Base-by-base conservation (phyloP, 2,113 vertebrate species). In the Plectropomus leopardus region DNA sequence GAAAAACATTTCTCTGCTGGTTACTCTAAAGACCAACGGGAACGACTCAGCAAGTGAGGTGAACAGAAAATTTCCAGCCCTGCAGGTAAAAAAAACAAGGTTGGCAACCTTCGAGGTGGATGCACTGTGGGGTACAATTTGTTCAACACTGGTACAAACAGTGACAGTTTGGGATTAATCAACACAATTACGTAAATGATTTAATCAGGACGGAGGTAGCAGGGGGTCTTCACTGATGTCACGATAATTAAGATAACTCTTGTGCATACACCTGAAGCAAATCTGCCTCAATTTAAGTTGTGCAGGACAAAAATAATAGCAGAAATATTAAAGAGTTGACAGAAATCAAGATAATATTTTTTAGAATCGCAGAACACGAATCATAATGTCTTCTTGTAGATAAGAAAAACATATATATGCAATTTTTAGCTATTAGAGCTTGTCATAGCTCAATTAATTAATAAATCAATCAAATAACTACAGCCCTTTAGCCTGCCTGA, bases 81-180 rank as follows among this genome's bases (percentile, higher is more conserved):
- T 54, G 24, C 45, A 60, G 79, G 57, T 47, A 65, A 78, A 60
- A 78, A 60, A 78, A 82, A 70, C 45, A 45, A 60, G 24, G 58
- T 51, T 69, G 55, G 30, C 23, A 24, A 57, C 63, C 55, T 45
- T 14, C 54, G 17, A 26, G 19, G 40, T 24, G 30, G 58, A 32
- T n/a, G 54, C 32, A 47, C 60, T 23, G 58, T 34, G 13, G 58
- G 47, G 59, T 47, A 71, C 45, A 72, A 54, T 71, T 71, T 78
- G 58, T 66, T 64, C 74, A 72, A 30, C n/a, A 57, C n/a, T 13
- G 3, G 51, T 23, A 28, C 60, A 72, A 50, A n/a, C n/a, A n/a
- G n/a, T 17, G 9, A 44, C 57, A 54, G 53, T 59, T 59, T 24
- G 45, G n/a, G 13, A 67, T n/a, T 44, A 40, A 63, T 73, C 61